These are phyloP conservation scores for Nesidiocoris tenuis DNA, from an alignment of 2,888 invertebrate genomes.

Conservation along the genomic window DNA sequence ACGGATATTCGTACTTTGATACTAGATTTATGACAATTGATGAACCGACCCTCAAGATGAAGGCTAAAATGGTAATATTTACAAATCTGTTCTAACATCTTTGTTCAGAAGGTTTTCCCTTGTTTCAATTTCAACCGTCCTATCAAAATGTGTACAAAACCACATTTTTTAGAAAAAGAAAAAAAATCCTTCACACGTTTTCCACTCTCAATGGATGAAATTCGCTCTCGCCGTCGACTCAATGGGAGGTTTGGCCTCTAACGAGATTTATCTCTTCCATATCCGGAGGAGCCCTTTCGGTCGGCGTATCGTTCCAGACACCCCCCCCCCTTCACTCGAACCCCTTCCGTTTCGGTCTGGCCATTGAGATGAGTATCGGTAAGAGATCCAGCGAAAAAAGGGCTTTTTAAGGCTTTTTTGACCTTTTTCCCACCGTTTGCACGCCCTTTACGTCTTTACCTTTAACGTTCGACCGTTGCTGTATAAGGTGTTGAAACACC, in stretches of 20 bases:
- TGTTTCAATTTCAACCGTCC: no score
- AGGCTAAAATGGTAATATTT: no score
- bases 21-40: no score
- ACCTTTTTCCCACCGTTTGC: neutral
- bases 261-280: slow-evolving; percentile 30
- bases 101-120: no score
- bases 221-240: slow-evolving; percentile 6
- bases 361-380: slow-evolving; percentile 21
- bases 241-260: slow-evolving; percentile 2
- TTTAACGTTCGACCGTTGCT: neutral
- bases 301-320: neutral
- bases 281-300: slow-evolving; percentile 12
- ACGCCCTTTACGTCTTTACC: neutral
- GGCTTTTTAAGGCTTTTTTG: neutral
- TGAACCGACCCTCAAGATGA: no score
- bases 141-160: no score
- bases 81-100: no score
- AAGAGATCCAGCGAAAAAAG: neutral
- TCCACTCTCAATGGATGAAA: slow-evolving; percentile 12
- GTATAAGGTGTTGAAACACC: neutral
- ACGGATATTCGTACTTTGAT: no score
- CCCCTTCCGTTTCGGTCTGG: neutral
- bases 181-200: no score
- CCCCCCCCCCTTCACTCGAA: neutral
- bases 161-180: no score